Evolutionary conservation across 2,113 vertebrate species (phyloP).

Genomic region (Garra rufa): DNA sequence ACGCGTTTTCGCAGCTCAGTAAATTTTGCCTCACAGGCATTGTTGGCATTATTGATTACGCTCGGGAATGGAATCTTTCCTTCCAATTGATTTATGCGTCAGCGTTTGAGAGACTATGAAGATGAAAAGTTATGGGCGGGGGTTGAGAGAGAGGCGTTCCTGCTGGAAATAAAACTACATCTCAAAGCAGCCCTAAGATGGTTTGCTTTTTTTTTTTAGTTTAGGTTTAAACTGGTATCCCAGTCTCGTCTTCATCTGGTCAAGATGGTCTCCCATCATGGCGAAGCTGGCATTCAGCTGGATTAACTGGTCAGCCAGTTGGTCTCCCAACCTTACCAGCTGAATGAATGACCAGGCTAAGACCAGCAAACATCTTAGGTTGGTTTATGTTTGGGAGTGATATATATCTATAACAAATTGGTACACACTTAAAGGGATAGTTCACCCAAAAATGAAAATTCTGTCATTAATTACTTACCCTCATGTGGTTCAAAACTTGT

Average conservation of each 20-base stretch:
- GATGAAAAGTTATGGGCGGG: not conserved
- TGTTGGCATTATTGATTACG: slow-evolving; percentile 39
- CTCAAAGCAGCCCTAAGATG: not conserved
- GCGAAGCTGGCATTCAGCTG: not conserved
- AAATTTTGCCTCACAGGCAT: slow-evolving; percentile 15
- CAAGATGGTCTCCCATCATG: not conserved
- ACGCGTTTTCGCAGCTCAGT: slow-evolving; percentile 19
- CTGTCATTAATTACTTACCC: too few relatives aligned
- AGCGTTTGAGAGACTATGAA: slow-evolving; percentile 9
- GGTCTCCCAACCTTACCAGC: not conserved
- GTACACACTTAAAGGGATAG: not conserved
- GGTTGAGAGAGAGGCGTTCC: not conserved
- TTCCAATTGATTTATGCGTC: slow-evolving; percentile 15
- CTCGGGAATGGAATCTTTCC: slow-evolving; percentile 14
- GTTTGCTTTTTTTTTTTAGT: not conserved
- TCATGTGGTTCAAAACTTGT: too few relatives aligned
- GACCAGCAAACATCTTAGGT: not conserved
- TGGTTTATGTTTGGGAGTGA: not conserved
- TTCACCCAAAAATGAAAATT: too few relatives aligned
- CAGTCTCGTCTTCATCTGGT: not conserved
- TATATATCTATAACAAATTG: not conserved
- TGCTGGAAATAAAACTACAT: not conserved
- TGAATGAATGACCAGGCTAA: not conserved
- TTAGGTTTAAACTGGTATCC: not conserved
- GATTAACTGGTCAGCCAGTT: not conserved